Evolutionary conservation across 2,797 vertebrate species (phyloP), one percentile per base, ranked within the genome.

Genomic region (Alauda arvensis): DNA sequence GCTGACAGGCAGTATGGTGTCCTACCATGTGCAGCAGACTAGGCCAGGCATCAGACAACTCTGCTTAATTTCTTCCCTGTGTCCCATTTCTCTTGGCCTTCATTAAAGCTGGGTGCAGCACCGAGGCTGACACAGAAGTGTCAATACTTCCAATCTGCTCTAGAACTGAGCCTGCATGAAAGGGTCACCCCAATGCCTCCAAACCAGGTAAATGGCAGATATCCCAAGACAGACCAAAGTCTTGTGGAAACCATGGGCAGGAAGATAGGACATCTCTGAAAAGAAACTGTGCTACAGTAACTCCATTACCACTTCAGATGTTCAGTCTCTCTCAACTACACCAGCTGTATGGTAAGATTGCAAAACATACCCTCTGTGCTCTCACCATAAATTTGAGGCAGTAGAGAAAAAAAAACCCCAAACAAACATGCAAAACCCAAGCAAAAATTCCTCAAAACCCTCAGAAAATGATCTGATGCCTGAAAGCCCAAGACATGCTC

Each of bases 61-160:
- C 52, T 70, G 25, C 19, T 48, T 53, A 20, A 67, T 55, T 82
- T 49, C 70, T 87, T 55, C 33, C 34, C 33, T 12, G 74, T 45
- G 17, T n/a, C 37, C 19, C 37, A 34, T 14, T 59, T 85, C 59
- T 53, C 26, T 9, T 10, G 51, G 59, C 31, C 3, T 2, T 49
- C 0, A 0, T 26, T 23, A 55, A 53, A 51, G 40, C 49, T 69
- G 49, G 52, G 25, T 28, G 39, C n/a, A 77, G 68, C 23, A 45
- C 29, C 2, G 28, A 65, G 79, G 14, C 39, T 63, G 61, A 56
- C 33, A 28, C 12, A 33, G n/a, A 70, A 74, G 18, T 0, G 0
- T n/a, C 59, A 69, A 0, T 46, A 65, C 71, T 87, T 75, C 66
- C 55, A 49, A 9, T 10, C 24, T 2, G 6, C 49, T 60, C 65